Evolutionary conservation across 2,888 invertebrate species (phyloP).

Genomic region (Perizoma affinitatum): DNA sequence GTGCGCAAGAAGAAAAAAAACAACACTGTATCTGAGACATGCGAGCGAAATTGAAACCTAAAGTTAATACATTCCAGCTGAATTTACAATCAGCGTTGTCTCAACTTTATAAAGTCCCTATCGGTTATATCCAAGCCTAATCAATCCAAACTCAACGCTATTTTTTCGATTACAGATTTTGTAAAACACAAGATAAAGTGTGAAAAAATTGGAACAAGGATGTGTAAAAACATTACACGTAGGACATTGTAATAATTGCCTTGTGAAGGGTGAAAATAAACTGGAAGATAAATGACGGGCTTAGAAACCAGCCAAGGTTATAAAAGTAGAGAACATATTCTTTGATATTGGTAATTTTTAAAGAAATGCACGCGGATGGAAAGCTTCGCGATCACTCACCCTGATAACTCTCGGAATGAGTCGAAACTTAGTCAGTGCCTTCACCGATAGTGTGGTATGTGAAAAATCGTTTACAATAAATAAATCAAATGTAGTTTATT

Average conservation of each 20-base stretch:
- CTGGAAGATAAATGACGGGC: not conserved
- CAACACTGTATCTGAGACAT: not conserved
- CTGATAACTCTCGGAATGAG: too few species aligned
- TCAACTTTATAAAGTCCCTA: too few species aligned
- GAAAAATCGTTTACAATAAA: not conserved
- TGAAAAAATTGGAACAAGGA: slow-evolving; percentile 35
- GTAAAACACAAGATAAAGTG: slow-evolving; percentile 19
- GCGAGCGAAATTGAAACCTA: too few species aligned
- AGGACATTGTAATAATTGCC: slow-evolving; percentile 20
- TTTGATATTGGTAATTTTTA: too few species aligned
- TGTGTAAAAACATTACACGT: slow-evolving; percentile 21
- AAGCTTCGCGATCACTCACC: too few species aligned
- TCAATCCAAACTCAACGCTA: too few species aligned
- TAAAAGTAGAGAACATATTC: not conserved
- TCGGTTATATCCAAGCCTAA: too few species aligned
- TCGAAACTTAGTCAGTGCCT: too few species aligned
- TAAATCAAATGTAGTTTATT: too few species aligned
- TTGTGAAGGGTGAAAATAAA: slow-evolving; percentile 7
- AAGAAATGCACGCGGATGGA: too few species aligned
- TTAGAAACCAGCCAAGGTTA: not conserved
- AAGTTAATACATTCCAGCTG: too few species aligned
- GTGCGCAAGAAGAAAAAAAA: slow-evolving; percentile 7
- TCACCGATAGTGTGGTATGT: not conserved
- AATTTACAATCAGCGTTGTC: not conserved
- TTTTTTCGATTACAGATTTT: slow-evolving; percentile 6